Base-by-base conservation (phyloP, 2,888 invertebrate species). In the Diaperis boleti region DNA sequence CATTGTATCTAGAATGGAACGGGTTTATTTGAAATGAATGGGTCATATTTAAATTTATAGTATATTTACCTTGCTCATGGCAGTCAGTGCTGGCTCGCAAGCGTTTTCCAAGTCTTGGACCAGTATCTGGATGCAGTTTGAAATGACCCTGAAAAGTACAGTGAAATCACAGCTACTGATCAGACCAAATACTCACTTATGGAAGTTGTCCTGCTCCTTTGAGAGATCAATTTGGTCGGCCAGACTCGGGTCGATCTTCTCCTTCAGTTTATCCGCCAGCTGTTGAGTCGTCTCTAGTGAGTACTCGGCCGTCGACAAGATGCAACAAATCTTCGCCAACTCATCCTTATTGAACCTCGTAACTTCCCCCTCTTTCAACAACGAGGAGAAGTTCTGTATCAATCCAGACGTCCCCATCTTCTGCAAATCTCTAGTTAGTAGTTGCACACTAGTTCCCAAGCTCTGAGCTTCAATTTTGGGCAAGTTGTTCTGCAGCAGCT, bases 281-380 rank as follows among this genome's bases (percentile, higher is more conserved):
- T 99, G 98, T 69, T 95, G 90, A 0, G 96, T 96, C 0, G 98
- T 99, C 82, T 99, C 99, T 67, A 98, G 87, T 77, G 99, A 99
- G 85, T 99, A 99, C 79, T 99, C 99, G 0, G 98, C 92, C 0
- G 99, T 98, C 1, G 96, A 96, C 68, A 99, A 84, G 49, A 99
- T 93, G 79, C 92, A 89, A 15, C 90, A 89, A 33, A 90, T 88
- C 60, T 85, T 85, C 1, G 86, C 83, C 22, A 88, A 81, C 70
- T 90, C 89, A 22, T 87, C 87, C 64, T 85, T 86, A 0, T 85
- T 85, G 74, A 88, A 89, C 66, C 87, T 85, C 72, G 83, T 82
- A 15, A 63, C 33, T 78, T 92, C 91, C 0, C 94, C 94, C 81
- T 95, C 95, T 76, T 95, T 93, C 11, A 96, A 82, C 44, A 95